These are phyloP conservation scores for Chelonus formosanus DNA, from an alignment of 2,888 invertebrate species.

Conservation along the genomic window DNA sequence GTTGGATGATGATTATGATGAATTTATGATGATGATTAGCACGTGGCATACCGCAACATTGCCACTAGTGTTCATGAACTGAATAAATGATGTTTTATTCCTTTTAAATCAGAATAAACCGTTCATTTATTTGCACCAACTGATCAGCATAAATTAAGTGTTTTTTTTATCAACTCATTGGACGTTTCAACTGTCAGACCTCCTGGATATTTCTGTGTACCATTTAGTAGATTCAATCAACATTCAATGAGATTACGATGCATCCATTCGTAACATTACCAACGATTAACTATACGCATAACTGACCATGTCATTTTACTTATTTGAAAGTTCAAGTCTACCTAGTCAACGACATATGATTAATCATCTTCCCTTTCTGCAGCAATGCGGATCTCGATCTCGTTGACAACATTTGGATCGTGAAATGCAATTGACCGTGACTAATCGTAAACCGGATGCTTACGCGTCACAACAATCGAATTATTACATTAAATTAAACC, in stretches of 20 bases:
- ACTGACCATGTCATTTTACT: conserved; percentile 38
- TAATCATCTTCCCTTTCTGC: conserved; percentile 36
- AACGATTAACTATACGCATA: conserved; percentile 32
- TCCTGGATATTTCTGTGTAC: conserved; percentile 3
- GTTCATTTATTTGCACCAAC: background rate
- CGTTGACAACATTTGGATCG: conserved; percentile 37
- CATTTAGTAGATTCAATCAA: conserved; percentile 1
- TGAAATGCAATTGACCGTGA: conserved; percentile 42
- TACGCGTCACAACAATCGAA: conserved; percentile 8
- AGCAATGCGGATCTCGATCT: conserved; percentile 39
- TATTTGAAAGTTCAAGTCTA: conserved; percentile 18
- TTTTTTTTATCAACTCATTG: no score
- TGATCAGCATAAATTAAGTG: background rate
- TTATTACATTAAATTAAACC: background rate
- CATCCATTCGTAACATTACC: conserved; percentile 14
- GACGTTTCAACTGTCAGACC: conserved; percentile 1
- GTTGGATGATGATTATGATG: conserved; percentile 51
- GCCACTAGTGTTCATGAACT: conserved; percentile 50
- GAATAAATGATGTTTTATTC: conserved; percentile 8
- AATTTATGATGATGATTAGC: conserved; percentile 57
- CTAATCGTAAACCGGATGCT: conserved; percentile 31
- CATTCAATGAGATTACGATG: conserved; percentile 12
- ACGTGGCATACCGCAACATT: conserved; percentile 49
- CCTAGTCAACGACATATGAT: conserved; percentile 31
- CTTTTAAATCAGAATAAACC: conserved; percentile 14